A percentile compares a stretch with the other conserved stretches of the same genome.
Conservation (phyloP, 1,140 invertebrate genomes). For the Pseudomyrmex flavicornis region DNA sequence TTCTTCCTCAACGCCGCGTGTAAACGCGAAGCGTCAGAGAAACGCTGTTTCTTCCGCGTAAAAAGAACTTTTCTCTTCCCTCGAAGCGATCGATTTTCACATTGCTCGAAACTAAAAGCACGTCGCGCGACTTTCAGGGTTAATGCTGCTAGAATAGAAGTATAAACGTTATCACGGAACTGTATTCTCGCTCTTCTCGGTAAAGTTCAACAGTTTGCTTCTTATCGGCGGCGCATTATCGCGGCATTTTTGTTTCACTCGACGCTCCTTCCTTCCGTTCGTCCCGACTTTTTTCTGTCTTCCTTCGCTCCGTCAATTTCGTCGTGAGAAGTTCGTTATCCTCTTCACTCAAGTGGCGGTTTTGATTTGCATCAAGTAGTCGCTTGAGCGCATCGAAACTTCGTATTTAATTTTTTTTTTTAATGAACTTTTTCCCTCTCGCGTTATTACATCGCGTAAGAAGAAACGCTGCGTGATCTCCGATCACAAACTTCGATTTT, state of each 20-base stretch:
- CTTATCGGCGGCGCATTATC: conserved; percentile 48
- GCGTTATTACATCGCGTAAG: not conserved
- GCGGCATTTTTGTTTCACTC: conserved; percentile 14
- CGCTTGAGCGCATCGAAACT: not conserved
- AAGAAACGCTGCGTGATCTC: conserved; percentile 14
- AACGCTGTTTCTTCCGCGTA: conserved; percentile 19
- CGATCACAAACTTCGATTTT: conserved; percentile 9
- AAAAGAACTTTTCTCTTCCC: not conserved
- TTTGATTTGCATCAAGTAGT: not conserved
- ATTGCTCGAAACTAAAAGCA: not conserved
- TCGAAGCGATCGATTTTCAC: not conserved
- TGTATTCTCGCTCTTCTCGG: conserved; percentile 32
- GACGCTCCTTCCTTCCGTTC: conserved; percentile 4
- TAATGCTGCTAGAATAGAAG: conserved; percentile 38
- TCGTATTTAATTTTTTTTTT: not conserved
- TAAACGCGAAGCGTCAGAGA: too few relatives aligned
- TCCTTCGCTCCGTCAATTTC: not conserved
- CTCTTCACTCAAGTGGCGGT: not conserved
- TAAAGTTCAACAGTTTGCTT: conserved; percentile 54
- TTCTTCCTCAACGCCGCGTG: not conserved
- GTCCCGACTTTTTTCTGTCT: conserved; percentile 1
- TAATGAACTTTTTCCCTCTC: not conserved
- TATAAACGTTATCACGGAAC: conserved; percentile 14
- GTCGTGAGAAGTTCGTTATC: not conserved
- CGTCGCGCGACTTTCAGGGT: conserved; percentile 43